Base-by-base conservation (phyloP, 2,113 vertebrate species). In the Colistium nudipinnis region DNA sequence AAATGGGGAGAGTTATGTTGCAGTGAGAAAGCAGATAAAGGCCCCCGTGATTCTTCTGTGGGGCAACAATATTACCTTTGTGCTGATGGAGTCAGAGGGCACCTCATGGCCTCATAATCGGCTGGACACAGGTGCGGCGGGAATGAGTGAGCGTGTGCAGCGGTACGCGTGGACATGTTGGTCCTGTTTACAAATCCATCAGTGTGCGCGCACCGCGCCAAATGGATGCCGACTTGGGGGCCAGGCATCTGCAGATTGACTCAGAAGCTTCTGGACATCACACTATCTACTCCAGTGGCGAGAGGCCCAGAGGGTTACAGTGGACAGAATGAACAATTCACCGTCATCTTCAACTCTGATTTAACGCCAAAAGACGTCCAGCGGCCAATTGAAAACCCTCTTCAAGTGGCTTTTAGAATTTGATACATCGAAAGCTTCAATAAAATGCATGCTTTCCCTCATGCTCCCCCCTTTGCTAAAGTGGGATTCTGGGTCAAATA, bases 131-230 rank as follows among this genome's bases (percentile, higher is more conserved):
- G 64, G 61, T 70, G 62, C 70, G 78, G 30, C 72, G 60, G 73
- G 43, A 53, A 55, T 66, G 67, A 55, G 44, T 44, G 68, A 28
- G 77, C 65, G 76, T 59, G 77, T 71, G 74, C 35, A 74, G 72
- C 54, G 52, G 81, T 41, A 72, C 57, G 11, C 0, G 4, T 28
- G 56, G 75, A 70, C 74, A 68, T 77, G 81, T 82, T 90, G 88
- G 90, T 80, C 87, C 86, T 83, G 87, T 91, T 91, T 93, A 91
- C 89, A 90, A 91, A 90, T 90, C 86, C 83, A 90, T 91, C 91
- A 87, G 76, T 44, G 78, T 60, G 79, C 66, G 79, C 66, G 70
- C 85, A 75, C 73, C 59, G 78, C 85, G 85, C 76, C 88, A 91
- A 93, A 91, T 92, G 84, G 87, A 91, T 88, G 85, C 76, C 91